These are phyloP conservation scores for Amphiprion percula DNA, from an alignment of 2,113 vertebrate species.

Conservation along the genomic window DNA sequence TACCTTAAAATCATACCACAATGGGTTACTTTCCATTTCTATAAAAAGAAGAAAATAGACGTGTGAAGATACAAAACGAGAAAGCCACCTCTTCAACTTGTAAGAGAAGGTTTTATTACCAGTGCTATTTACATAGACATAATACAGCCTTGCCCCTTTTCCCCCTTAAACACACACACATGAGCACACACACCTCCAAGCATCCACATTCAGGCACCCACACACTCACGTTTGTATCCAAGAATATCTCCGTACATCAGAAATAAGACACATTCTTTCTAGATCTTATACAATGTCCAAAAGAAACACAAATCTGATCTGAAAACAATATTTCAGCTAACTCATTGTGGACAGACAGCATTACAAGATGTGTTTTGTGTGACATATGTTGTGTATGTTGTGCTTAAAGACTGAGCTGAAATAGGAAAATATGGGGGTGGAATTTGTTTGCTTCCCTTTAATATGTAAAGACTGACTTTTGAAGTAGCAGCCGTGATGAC, in stretches of 20 bases:
- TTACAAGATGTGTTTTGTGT: constrained; percentile 19
- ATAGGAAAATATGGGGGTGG: neutral
- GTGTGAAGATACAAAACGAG: neutral
- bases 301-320: constrained; percentile 42
- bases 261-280: constrained; percentile 67
- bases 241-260: constrained; percentile 55
- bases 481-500: constrained; percentile 24
- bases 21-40: too few species aligned
- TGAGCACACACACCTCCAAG: constrained; percentile 41
- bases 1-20: too few species aligned
- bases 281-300: constrained; percentile 53
- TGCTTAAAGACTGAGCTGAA: neutral
- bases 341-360: constrained; percentile 26
- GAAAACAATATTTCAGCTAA: constrained; percentile 52
- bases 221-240: constrained; percentile 43
- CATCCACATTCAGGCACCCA: constrained; percentile 16
- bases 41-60: too few species aligned
- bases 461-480: constrained; percentile 36
- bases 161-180: constrained; percentile 71
- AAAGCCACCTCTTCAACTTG: constrained; percentile 66
- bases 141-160: constrained; percentile 68
- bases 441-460: neutral
- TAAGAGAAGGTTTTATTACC: constrained; percentile 85
- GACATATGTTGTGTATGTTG: constrained; percentile 14
- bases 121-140: constrained; percentile 88